Percentiles rank a stretch among this genome's conserved stretches.
These are phyloP conservation scores for Merops nubicus DNA, from an alignment of 2,113 vertebrate genomes.

Conservation along the genomic window DNA sequence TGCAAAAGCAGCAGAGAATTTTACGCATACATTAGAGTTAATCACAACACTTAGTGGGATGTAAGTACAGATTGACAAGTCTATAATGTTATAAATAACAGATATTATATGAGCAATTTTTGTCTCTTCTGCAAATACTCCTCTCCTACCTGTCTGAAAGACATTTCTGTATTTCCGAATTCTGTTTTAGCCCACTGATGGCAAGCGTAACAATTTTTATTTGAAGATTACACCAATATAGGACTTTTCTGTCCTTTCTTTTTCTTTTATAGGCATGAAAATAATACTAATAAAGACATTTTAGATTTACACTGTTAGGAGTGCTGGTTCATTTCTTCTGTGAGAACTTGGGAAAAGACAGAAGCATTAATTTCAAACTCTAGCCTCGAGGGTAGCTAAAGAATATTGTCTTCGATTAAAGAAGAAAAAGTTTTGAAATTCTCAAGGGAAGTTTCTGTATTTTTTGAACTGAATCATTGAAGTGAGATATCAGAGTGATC, in stretches of 20 bases:
- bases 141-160: not conserved
- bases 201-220: not conserved
- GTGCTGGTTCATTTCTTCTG: not conserved
- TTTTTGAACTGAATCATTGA: not conserved
- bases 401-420: constrained; percentile 41
- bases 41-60: not conserved
- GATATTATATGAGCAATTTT: not conserved
- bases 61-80: constrained; percentile 9
- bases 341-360: not conserved
- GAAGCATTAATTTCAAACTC: constrained; percentile 30
- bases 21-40: not conserved
- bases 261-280: not conserved
- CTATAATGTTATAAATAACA: not conserved
- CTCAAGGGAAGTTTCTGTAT: not conserved
- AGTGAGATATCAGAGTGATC: not conserved
- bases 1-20: not conserved
- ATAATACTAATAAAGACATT: not conserved
- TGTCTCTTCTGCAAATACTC: not conserved
- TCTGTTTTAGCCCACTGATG: not conserved
- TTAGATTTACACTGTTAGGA: not conserved
- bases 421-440: constrained; percentile 1
- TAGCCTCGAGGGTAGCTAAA: not conserved
- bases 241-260: not conserved
- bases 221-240: not conserved
- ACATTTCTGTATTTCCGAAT: not conserved